Base-by-base conservation (phyloP, 2,888 invertebrate genomes). In the Drosophila cracens region DNA sequence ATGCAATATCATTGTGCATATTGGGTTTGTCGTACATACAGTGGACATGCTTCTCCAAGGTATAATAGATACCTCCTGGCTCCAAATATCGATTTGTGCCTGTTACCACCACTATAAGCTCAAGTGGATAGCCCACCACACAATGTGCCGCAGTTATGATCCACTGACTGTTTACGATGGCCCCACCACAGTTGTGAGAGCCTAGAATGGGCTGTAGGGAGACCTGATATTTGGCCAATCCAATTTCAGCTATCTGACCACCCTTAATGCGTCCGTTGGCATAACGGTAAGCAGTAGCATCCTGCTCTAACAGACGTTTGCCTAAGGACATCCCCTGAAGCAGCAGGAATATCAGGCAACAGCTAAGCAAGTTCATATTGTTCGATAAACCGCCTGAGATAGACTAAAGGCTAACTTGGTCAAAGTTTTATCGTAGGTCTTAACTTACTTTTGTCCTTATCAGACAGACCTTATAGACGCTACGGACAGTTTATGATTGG, bases 1-100 rank as follows among this genome's bases (percentile, higher is more conserved):
- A 91, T 0, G 95, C 96, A 58, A 96, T 96, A 82, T 96, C 96
- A 87, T 96, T 94, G 29, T 91, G 76, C 72, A 81, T 81, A 3
- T 68, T 53, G 13, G 91, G 90, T 2, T 66, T 48, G 29, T 90
- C 81, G 56, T 87, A 91, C 52, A 77, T 63, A 54, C 89, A 87
- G 56, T 91, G 91, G 21, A 79, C 34, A 43, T 77, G 61, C 10
- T 83, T 71, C 49, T 80, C 71, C 0, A 67, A 66, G 11, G 82
- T 62, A 36, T 59, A 46, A 29, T 89, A 82, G 1, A 71, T 34
- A 8, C 63, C 79, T 11, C 81, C 89, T 0, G 90, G 86, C 4
- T 76, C 49, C 2, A 16, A 31, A 61, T 64, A 87, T 0, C 54
- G 64, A 58, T 91, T 81, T 29, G 91, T 90, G 4, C 92, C 92